Evolutionary conservation across 1,140 invertebrate genomes (phyloP).

Genomic region (Coboldia fuscipes): DNA sequence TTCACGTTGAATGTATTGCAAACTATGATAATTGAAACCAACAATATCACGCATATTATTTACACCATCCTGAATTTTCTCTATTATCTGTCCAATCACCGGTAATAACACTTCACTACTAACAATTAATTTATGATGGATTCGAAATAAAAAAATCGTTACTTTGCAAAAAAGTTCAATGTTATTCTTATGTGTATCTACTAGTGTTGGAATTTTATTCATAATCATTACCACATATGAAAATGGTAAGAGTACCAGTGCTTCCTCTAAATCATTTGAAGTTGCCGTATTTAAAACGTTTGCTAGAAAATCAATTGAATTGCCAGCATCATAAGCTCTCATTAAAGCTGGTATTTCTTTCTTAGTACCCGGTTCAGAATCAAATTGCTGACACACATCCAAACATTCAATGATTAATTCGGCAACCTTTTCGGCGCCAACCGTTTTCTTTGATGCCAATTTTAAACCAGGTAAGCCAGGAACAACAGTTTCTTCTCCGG

Average conservation of each 20-base stretch:
- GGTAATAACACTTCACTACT: constrained; percentile 42
- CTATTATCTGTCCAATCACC: constrained; percentile 26
- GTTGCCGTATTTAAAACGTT: constrained; percentile 58
- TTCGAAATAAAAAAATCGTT: constrained; percentile 56
- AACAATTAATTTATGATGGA: constrained; percentile 69
- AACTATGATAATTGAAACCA: constrained; percentile 70
- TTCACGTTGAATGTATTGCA: constrained; percentile 51
- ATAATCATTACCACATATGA: constrained; percentile 59
- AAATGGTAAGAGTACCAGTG: constrained; percentile 68
- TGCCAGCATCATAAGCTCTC: constrained; percentile 48
- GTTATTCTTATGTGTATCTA: constrained; percentile 39
- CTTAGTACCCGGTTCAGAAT: constrained; percentile 24
- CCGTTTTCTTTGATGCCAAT: constrained; percentile 72
- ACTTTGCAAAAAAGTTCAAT: constrained; percentile 55
- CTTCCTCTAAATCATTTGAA: constrained; percentile 73
- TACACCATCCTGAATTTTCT: constrained; percentile 10
- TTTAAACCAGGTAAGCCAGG: constrained; percentile 48
- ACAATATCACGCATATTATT: constrained; percentile 42
- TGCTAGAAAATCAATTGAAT: constrained; percentile 57
- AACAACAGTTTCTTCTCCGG: constrained; percentile 42
- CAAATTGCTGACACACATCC: constrained; percentile 50
- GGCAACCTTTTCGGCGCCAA: constrained; percentile 75
- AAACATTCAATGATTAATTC: constrained; percentile 78
- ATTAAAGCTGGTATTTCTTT: constrained; percentile 47
- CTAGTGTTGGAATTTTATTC: constrained; percentile 39